These are phyloP conservation scores for Tiliacea citrago DNA, from an alignment of 2,888 invertebrate genomes.

Conservation along the genomic window DNA sequence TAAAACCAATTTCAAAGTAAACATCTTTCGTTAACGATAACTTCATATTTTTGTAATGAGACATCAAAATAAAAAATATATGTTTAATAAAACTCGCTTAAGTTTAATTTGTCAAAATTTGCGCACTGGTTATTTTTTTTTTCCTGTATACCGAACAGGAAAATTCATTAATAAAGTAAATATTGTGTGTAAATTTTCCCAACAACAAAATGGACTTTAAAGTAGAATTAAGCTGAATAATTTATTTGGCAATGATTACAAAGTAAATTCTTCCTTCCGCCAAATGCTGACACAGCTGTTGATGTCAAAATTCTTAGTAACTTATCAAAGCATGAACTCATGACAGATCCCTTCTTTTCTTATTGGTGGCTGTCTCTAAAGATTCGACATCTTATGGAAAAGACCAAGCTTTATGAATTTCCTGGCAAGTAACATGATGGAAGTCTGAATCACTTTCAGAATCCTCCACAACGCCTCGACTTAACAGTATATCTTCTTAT, in stretches of 20 bases:
- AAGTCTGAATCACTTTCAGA: background rate
- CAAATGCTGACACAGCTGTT: background rate
- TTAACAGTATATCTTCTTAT: slow-evolving; percentile 1
- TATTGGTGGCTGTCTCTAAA: background rate
- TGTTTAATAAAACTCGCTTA: too few species aligned
- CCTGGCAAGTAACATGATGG: background rate
- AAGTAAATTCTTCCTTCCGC: slow-evolving; percentile 1
- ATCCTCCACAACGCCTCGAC: background rate
- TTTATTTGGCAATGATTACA: background rate
- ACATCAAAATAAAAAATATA: too few species aligned
- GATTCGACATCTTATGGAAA: slow-evolving; percentile 16
- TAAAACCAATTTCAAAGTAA: too few species aligned
- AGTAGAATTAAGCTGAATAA: background rate
- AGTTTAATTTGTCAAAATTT: too few species aligned
- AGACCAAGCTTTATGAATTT: slow-evolving; percentile 14
- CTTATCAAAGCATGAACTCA: background rate
- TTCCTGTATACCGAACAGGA: too few species aligned
- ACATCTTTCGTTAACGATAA: too few species aligned
- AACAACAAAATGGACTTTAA: background rate
- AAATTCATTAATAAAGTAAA: background rate
- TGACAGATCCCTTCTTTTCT: background rate
- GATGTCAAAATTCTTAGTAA: background rate
- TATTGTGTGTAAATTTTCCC: background rate
- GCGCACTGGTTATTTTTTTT: too few species aligned
- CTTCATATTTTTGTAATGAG: too few species aligned